Conservation (phyloP, 2,888 invertebrate species). For the Scaptomyza cyrtandrae region DNA sequence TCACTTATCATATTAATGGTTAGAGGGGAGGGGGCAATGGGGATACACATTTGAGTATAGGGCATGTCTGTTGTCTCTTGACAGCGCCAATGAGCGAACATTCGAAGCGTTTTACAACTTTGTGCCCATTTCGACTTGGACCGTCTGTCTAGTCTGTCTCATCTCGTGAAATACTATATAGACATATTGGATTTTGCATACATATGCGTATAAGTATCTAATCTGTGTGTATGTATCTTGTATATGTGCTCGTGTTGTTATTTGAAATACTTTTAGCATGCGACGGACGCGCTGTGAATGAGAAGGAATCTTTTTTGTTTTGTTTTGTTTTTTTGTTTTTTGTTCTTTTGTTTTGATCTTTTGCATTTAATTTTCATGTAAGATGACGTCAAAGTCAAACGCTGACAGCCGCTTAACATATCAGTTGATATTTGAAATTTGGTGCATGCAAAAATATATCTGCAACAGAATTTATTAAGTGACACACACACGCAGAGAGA, state of each 20-base stretch:
- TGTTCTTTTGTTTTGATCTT: conserved; percentile 63
- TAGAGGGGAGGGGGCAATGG: conserved; percentile 24
- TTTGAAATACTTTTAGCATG: conserved; percentile 37
- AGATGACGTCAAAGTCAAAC: conserved; percentile 77
- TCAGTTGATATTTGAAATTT: conserved; percentile 75
- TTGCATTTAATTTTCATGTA: conserved; percentile 78
- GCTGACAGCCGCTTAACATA: conserved; percentile 83
- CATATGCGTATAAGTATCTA: conserved; percentile 9
- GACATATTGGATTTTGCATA: conserved; percentile 77
- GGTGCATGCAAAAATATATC: conserved; percentile 76
- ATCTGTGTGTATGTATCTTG: conserved; percentile 23
- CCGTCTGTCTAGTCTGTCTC: conserved; percentile 47
- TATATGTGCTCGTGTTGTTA: conserved; percentile 24
- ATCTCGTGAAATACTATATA: conserved; percentile 75
- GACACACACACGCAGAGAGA: conserved; percentile 48
- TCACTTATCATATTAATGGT: conserved; percentile 66
- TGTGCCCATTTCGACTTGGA: conserved; percentile 79
- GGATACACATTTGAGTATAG: conserved; percentile 36
- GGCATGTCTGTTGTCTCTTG: conserved; percentile 67
- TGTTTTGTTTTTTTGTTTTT: conserved; percentile 55
- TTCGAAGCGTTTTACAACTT: conserved; percentile 84
- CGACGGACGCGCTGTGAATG: conserved; percentile 10
- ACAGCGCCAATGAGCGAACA: conserved; percentile 84
- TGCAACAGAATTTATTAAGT: conserved; percentile 83
- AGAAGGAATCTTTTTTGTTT: conserved; percentile 14